Base-by-base conservation (phyloP, 2,888 invertebrate species). In the Orchesellides sinensis region DNA sequence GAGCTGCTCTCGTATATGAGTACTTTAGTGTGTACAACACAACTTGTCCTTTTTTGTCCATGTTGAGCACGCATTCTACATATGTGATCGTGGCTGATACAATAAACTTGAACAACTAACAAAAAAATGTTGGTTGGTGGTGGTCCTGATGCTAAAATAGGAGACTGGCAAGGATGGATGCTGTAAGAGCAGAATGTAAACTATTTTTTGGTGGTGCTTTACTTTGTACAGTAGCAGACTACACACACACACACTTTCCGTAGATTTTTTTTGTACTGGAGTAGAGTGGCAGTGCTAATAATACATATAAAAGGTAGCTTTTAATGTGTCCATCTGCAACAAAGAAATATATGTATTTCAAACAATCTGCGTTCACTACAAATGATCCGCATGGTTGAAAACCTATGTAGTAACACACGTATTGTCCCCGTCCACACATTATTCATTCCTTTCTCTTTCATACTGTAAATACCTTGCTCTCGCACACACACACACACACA, bases 51-150 rank as follows among this genome's bases (percentile, higher is more conserved):
- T n/a, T n/a, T n/a, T n/a, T n/a, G n/a, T n/a, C n/a, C n/a, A n/a
- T n/a, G 29, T 19, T 21, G 17, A 3, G 19, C 52, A 52, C 21
- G 8, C 35, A 35, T 35, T 52, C 52, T 21, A 2, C 2, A 21
- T n/a, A 17, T 52, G 8, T 52, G 52, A 17, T 52, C n/a, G n/a
- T n/a, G 17, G 52, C 17, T 21, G 1, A 10, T 52, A 52, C 52
- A 52, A n/a, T 52, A 52, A 52, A 52, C 19, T 52, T 52, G 52
- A 52, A n/a, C n/a, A n/a, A n/a, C n/a, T n/a, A n/a, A n/a, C n/a
- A n/a, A n/a, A n/a, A n/a, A n/a, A n/a, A n/a, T n/a, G n/a, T n/a
- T n/a, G n/a, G n/a, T n/a, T n/a, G n/a, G n/a, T n/a, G n/a, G n/a
- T n/a, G n/a, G n/a, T n/a, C n/a, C n/a, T n/a, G n/a, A n/a, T n/a